Conservation (phyloP, 2,888 invertebrate species). For the Brachylomia viminalis region DNA sequence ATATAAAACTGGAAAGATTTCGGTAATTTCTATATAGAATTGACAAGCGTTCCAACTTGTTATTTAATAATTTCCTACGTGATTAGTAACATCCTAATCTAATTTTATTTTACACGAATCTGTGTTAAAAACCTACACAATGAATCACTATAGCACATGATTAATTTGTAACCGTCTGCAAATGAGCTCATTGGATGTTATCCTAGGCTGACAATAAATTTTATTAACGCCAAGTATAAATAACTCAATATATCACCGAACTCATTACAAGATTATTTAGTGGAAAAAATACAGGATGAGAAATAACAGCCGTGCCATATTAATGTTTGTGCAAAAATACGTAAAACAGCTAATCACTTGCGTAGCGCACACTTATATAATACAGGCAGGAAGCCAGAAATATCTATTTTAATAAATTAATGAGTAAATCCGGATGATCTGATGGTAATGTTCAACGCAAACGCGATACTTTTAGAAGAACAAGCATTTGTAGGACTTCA, state of each 20-base stretch:
- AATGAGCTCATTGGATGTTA: slow-evolving; percentile 54
- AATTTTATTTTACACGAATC: slow-evolving; percentile 25
- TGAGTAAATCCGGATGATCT: slow-evolving; percentile 68
- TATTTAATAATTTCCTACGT: neutral
- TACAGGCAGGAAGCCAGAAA: slow-evolving; percentile 71
- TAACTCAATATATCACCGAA: slow-evolving; percentile 62
- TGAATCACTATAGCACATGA: slow-evolving; percentile 59
- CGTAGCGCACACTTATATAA: slow-evolving; percentile 59
- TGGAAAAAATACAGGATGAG: slow-evolving; percentile 61
- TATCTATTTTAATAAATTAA: slow-evolving; percentile 74
- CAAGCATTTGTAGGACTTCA: neutral
- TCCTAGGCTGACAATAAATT: slow-evolving; percentile 62
- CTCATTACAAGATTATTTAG: slow-evolving; percentile 63
- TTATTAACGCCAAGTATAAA: slow-evolving; percentile 55
- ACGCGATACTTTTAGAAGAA: slow-evolving; percentile 13
- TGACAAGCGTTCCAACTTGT: neutral
- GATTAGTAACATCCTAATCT: neutral
- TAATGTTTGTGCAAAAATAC: slow-evolving; percentile 63
- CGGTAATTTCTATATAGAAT: neutral
- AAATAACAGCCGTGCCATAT: slow-evolving; percentile 63
- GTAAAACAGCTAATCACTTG: slow-evolving; percentile 58
- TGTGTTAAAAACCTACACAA: slow-evolving; percentile 42
- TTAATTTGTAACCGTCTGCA: slow-evolving; percentile 59
- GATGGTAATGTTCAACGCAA: slow-evolving; percentile 38
- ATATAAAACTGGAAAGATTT: neutral